Base-by-base conservation (phyloP, 30 jellyfish, hydroid and myxozoan genomes). In the Hydra vulgaris region DNA sequence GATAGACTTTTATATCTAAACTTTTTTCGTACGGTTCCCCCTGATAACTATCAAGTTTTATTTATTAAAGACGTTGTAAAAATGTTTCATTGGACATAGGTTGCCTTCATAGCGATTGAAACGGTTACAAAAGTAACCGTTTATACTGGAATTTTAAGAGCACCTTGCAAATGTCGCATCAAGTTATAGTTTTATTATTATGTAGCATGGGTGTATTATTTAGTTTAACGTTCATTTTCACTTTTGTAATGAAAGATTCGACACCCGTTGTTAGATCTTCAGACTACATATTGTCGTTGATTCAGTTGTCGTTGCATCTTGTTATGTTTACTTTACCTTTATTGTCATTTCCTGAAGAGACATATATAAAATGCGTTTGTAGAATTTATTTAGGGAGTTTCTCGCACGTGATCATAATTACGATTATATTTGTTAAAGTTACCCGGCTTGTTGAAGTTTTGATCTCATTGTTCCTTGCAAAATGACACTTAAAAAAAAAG, bases 261-360 rank as follows among this genome's bases (percentile, higher is more conserved):
- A 71, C 79, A 1, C 79, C 79, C 18, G 26, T 71, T 20, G 79
- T 71, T 12, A 17, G 79, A 17, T 71, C 79, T 23, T 71, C 79
- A 0, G 20, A 71, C 27, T 27, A 23, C 27, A 27, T 15, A 23
- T 27, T 71, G 27, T 71, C 79, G 5, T 71, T 71, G 5, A 20
- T 20, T 23, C 79, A 71, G 7, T 15, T 71, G 21, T 0, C 20
- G 20, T 15, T 71, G 25, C 79, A 71, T 20, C 53, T 71, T 20
- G 20, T 71, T 20, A 15, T 17, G 53, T 71, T 23, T 71, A 12
- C 7, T 17, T 23, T 53, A 12, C 79, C 79, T 12, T 7, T 71
- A 0, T 1, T 71, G 53, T 15, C 79, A 27, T 23, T 71, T 71
- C 27, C 27, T 15, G 56, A 53, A 0, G 56, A 27, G 26, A 23